These are phyloP conservation scores for Danio rerio DNA, from an alignment of 2,113 vertebrate species.

Conservation along the genomic window GRCz12tu NC_133180.1:47416001-47416500, in stretches of 20 bases:
- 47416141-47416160: not conserved
- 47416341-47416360: not conserved
- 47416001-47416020: too few relatives aligned
- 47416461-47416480: not conserved
- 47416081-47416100: not conserved
- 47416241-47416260: not conserved
- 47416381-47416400: not conserved
- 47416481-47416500: not conserved
- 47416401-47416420: not conserved
- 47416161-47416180: not conserved
- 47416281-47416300: not conserved
- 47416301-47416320: too few relatives aligned
- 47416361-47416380: not conserved
- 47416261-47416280: too few relatives aligned
- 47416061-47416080: not conserved
- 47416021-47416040: not conserved
- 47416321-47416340: not conserved
- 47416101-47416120: not conserved
- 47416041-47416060: not conserved
- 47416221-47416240: not conserved
- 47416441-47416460: not conserved
- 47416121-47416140: not conserved
- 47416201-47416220: not conserved
- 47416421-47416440: not conserved
- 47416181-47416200: not conserved